phyloP scores from a whole-genome alignment of 2,797 vertebrate species.

The Emys orbicularis region DNA sequence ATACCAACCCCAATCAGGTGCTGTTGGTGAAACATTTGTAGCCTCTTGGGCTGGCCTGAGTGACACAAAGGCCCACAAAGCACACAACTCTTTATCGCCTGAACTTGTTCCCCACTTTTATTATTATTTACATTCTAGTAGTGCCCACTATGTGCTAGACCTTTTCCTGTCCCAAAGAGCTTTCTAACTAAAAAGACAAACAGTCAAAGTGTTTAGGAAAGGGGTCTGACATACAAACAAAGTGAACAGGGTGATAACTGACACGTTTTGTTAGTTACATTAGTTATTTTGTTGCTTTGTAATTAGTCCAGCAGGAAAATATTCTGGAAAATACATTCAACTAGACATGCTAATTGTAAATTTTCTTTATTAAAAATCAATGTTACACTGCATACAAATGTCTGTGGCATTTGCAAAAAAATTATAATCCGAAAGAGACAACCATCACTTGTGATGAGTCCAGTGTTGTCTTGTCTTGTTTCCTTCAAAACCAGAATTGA shows the following conservation, averaged over 20 bases:
- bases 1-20: not conserved
- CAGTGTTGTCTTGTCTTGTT: not conserved
- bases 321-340: accelerated
- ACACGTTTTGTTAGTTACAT: not conserved
- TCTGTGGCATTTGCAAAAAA: not conserved
- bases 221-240: not conserved
- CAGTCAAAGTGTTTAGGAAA: not conserved
- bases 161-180: not conserved
- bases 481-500: not conserved
- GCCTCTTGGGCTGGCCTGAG: not conserved
- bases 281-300: not conserved
- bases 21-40: not conserved
- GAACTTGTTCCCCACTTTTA: not conserved
- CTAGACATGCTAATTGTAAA: not conserved
- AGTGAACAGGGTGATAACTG: accelerated
- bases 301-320: not conserved
- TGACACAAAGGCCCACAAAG: not conserved
- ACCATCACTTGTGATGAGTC: not conserved
- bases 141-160: accelerated
- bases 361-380: not conserved
- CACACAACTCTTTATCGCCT: not conserved
- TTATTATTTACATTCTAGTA: accelerated
- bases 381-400: not conserved
- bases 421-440: accelerated
- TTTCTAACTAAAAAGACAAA: not conserved